Evolutionary conservation across 2,888 invertebrate genomes (phyloP).

Genomic region (Chrysodeixis includens): DNA sequence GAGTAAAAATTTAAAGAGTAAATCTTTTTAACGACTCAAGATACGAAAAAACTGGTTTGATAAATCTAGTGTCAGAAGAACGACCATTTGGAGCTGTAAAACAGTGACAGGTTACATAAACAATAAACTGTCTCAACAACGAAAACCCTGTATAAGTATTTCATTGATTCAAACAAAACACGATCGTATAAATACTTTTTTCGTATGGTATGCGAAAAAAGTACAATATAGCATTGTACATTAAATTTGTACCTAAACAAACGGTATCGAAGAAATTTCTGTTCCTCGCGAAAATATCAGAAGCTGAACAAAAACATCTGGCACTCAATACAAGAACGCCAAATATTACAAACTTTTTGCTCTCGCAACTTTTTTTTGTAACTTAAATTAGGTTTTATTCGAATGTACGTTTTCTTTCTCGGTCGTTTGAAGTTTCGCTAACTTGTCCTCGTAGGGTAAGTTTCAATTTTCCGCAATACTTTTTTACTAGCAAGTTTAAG

Average conservation of each 20-base stretch:
- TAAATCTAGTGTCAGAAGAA: too few species aligned
- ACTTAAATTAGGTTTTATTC: conserved; percentile 55
- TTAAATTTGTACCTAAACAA: not conserved
- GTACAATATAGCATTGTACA: not conserved
- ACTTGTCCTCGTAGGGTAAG: conserved; percentile 27
- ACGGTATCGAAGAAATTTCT: not conserved
- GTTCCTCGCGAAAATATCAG: conserved; percentile 6
- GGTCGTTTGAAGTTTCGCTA: conserved; percentile 40
- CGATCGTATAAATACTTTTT: not conserved
- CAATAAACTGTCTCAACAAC: too few species aligned
- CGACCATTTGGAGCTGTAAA: too few species aligned
- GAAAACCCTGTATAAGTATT: too few species aligned
- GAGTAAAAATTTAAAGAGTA: too few species aligned
- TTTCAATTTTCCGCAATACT: not conserved
- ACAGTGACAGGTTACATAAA: too few species aligned
- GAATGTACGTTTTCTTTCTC: conserved; percentile 35
- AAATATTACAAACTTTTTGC: conserved; percentile 41
- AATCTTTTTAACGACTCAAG: too few species aligned
- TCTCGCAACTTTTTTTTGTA: conserved; percentile 45
- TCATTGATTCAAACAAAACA: too few species aligned
- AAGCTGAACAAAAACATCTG: conserved; percentile 12
- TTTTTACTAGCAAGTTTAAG: conserved; percentile 5
- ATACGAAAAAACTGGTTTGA: too few species aligned
- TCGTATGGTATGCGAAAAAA: not conserved
- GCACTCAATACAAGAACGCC: conserved; percentile 24